Evolutionary conservation across 2,797 vertebrate genomes (phyloP).

Genomic region (Prunella strophiata): DNA sequence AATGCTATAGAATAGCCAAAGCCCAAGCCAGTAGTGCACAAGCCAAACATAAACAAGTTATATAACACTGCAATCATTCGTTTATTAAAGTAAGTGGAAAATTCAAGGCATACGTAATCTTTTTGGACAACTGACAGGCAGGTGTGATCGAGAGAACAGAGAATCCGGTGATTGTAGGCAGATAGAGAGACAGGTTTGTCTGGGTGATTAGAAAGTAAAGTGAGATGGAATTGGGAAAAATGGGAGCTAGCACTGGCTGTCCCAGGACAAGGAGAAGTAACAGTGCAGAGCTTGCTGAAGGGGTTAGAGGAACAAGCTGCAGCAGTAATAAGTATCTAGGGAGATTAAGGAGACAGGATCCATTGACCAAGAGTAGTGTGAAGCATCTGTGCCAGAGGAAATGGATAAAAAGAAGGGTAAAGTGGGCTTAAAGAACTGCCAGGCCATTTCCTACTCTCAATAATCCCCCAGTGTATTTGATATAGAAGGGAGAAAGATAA

Average conservation of each 20-base stretch:
- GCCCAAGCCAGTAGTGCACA: neutral
- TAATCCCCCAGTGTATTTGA: neutral
- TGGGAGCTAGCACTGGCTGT: neutral
- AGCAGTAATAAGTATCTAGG: neutral
- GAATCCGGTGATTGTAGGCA: slow-evolving; percentile 37
- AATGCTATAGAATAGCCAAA: neutral
- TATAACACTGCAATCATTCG: slow-evolving; percentile 47
- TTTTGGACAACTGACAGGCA: slow-evolving; percentile 66
- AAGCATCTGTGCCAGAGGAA: neutral
- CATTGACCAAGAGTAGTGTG: neutral
- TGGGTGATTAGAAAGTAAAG: slow-evolving; percentile 42
- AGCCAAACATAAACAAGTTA: slow-evolving; percentile 65
- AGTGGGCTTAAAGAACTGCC: neutral
- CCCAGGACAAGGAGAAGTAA: neutral
- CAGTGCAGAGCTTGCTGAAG: neutral
- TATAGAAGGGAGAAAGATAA: neutral
- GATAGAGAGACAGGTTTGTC: slow-evolving; percentile 58
- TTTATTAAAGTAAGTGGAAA: slow-evolving; percentile 62
- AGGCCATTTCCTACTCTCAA: neutral
- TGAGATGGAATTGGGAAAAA: slow-evolving; percentile 17
- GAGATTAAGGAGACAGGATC: neutral
- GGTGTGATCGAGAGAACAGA: slow-evolving; percentile 51
- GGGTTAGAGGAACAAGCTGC: neutral
- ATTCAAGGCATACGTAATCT: slow-evolving; percentile 31
- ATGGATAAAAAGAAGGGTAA: neutral